Conservation (phyloP, 2,797 vertebrate species). For the Chloroceryle inda region DNA sequence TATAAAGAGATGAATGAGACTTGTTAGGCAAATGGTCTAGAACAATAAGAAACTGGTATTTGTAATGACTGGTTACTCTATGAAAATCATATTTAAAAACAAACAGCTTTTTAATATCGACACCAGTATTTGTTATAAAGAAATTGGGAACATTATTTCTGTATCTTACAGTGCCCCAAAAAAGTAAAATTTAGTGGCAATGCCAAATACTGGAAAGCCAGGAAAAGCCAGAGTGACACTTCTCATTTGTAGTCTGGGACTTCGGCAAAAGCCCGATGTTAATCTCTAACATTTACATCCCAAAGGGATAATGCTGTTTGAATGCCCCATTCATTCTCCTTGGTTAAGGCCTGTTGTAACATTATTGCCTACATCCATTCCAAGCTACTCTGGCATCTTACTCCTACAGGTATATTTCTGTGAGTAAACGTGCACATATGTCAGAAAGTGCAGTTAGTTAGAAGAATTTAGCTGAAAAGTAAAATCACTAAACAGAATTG, state of each 20-base stretch:
- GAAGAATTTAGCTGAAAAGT: too few species aligned
- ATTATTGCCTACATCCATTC: not conserved
- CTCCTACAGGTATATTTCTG: not conserved
- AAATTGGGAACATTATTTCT: not conserved
- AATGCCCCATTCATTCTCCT: not conserved
- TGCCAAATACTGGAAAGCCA: not conserved
- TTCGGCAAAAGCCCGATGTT: not conserved
- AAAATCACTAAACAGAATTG: too few species aligned
- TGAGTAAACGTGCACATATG: not conserved
- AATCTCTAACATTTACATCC: not conserved
- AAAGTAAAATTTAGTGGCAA: not conserved
- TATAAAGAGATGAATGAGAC: not conserved
- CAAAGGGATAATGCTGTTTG: not conserved
- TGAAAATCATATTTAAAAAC: not conserved
- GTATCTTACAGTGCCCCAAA: not conserved
- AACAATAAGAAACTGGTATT: not conserved
- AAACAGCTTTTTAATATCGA: not conserved
- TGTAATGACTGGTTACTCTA: not conserved
- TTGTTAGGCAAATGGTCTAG: not conserved
- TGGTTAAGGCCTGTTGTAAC: not conserved
- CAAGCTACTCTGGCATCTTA: not conserved
- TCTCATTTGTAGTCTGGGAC: not conserved
- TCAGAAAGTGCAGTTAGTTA: not conserved
- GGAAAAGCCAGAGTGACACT: not conserved
- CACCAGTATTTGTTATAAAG: too few species aligned